Evolutionary conservation across 2,888 invertebrate genomes (phyloP).

Genomic region (Phalangium opilio): DNA sequence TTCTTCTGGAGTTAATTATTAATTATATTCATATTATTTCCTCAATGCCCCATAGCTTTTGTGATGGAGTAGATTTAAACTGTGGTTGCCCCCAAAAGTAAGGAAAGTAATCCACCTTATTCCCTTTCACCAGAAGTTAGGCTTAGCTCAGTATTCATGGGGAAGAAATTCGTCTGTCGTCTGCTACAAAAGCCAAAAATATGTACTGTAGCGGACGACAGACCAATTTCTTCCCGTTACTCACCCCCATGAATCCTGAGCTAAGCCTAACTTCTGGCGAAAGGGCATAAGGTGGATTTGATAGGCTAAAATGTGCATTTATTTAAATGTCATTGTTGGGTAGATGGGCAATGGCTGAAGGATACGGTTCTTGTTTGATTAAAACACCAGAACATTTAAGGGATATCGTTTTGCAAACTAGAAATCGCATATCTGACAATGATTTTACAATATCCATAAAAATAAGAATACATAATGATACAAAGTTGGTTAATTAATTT

Average conservation of each 20-base stretch:
- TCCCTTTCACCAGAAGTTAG: too few species aligned
- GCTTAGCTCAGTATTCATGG: too few species aligned
- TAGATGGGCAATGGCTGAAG: conserved; percentile 77
- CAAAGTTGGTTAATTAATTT: conserved; percentile 32
- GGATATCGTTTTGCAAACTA: conserved; percentile 60
- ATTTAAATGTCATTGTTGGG: too few species aligned
- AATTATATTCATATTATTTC: too few species aligned
- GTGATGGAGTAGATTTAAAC: conserved; percentile 86
- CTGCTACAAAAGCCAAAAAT: too few species aligned
- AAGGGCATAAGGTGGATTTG: neutral
- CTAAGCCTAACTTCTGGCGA: too few species aligned
- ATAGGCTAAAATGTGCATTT: conserved; percentile 1
- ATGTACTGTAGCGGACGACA: too few species aligned
- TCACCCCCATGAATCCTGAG: too few species aligned
- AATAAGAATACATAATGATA: conserved; percentile 60
- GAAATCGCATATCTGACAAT: conserved; percentile 46
- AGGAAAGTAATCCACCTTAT: conserved; percentile 9
- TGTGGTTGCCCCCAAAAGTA: conserved; percentile 86
- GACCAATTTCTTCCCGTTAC: too few species aligned
- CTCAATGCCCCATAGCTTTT: conserved; percentile 41
- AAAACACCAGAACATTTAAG: conserved; percentile 65
- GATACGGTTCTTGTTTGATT: conserved; percentile 63
- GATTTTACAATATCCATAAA: conserved; percentile 81
- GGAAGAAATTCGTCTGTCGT: too few species aligned
- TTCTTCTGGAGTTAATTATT: neutral